Evolutionary conservation across 2,888 invertebrate genomes (phyloP).

Genomic region (Pyrrhosoma nymphula): DNA sequence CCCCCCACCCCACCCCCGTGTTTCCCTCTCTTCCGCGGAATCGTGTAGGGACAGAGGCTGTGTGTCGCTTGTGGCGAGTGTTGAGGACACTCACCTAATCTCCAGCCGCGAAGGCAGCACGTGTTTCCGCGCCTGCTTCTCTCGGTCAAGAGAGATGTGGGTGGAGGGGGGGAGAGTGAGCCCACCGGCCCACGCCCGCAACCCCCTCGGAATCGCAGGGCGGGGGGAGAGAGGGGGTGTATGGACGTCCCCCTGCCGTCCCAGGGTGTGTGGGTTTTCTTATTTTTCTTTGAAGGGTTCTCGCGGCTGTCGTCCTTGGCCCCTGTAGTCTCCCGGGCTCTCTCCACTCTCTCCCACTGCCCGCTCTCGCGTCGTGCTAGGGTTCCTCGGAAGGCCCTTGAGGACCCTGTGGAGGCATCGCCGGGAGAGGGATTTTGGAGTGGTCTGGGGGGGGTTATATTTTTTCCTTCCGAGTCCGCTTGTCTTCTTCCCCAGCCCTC

Average conservation of each 20-base stretch:
- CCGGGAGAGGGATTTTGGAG: constrained; percentile 1
- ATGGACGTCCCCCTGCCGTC: neutral
- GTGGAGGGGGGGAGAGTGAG: neutral
- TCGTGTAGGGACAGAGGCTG: neutral
- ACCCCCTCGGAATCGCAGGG: neutral
- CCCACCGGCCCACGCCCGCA: neutral
- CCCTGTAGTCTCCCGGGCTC: neutral
- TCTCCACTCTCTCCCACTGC: neutral
- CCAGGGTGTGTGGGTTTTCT: neutral
- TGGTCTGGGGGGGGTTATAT: neutral
- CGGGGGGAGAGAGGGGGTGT: neutral
- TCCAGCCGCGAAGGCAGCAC: neutral
- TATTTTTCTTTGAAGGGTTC: neutral
- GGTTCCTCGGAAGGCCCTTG: constrained; percentile 2
- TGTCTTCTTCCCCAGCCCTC: neutral
- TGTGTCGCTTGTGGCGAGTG: neutral
- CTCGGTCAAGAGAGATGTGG: neutral
- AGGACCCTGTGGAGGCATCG: neutral
- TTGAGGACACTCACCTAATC: neutral
- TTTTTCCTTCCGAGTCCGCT: neutral
- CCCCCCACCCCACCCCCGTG: neutral
- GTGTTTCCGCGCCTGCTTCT: constrained; percentile 9
- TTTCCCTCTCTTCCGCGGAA: neutral
- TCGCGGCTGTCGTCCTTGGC: constrained; percentile 32
- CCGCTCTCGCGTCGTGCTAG: neutral